Percentiles rank a stretch among this genome's conserved stretches.
These are phyloP conservation scores for Sarcophaga variegata DNA, from an alignment of 2,888 invertebrate genomes.

Conservation along the genomic window DNA sequence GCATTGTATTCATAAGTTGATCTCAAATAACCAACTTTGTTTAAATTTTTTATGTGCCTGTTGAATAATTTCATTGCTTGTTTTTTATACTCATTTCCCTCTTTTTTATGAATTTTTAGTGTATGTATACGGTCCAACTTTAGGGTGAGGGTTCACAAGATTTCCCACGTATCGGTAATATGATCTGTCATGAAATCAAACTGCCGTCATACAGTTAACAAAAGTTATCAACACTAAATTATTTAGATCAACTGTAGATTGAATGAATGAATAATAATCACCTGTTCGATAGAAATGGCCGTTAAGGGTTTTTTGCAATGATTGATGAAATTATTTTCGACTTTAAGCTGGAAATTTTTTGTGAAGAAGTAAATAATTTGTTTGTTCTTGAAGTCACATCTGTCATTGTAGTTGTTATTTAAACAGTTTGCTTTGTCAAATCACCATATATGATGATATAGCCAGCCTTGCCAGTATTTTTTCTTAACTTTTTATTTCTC, in stretches of 20 bases:
- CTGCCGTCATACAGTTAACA: constrained; percentile 74
- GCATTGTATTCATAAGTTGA: constrained; percentile 73
- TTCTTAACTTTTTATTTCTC: too few species aligned
- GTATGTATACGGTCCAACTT: constrained; percentile 6
- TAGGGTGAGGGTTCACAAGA: constrained; percentile 67
- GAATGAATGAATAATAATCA: constrained; percentile 10
- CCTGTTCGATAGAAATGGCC: constrained; percentile 10
- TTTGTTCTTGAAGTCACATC: too few species aligned
- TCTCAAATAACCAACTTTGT: constrained; percentile 75
- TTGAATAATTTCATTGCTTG: constrained; percentile 53
- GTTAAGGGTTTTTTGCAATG: background rate
- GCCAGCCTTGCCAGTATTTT: too few species aligned
- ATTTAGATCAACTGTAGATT: background rate
- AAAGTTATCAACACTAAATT: constrained; percentile 65
- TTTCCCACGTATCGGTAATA: constrained; percentile 79
- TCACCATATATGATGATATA: too few species aligned
- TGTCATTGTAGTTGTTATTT: too few species aligned
- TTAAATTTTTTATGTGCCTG: constrained; percentile 44
- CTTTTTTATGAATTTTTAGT: background rate
- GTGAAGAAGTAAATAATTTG: too few species aligned
- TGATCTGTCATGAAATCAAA: constrained; percentile 76
- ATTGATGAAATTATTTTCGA: too few species aligned
- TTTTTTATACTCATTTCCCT: too few species aligned
- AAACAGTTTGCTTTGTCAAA: too few species aligned
- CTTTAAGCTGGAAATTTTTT: too few species aligned